Conservation (phyloP, 2,888 invertebrate species). For the Philaethria dido region DNA sequence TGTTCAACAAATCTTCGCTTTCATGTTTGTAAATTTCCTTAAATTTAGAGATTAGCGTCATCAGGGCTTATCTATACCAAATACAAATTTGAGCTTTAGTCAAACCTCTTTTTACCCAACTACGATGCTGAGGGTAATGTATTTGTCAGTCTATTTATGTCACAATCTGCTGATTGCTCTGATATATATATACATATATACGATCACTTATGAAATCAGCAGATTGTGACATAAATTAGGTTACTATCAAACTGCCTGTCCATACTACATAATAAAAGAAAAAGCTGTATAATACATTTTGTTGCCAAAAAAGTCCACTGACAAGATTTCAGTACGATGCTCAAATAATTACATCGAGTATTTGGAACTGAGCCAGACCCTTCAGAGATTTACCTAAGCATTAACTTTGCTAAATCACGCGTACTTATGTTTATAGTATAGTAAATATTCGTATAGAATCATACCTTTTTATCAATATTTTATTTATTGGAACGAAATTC, state of each 20-base stretch:
- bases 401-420: constrained; percentile 15
- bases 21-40: too few relatives aligned
- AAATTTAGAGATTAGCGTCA: too few relatives aligned
- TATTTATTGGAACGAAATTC: too few relatives aligned
- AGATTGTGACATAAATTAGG: constrained; percentile 13
- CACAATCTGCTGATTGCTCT: constrained; percentile 2
- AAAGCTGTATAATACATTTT: constrained; percentile 16
- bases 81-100: too few relatives aligned
- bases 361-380: constrained; percentile 24
- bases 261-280: constrained; percentile 11
- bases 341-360: constrained; percentile 28
- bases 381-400: constrained; percentile 21
- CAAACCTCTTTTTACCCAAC: too few relatives aligned
- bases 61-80: too few relatives aligned
- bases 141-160: too few relatives aligned
- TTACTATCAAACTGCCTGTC: constrained; percentile 6
- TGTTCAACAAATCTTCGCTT: too few relatives aligned
- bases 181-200: too few relatives aligned
- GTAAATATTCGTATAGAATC: neutral
- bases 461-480: neutral
- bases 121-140: too few relatives aligned
- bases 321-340: constrained; percentile 22
- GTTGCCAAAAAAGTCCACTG: constrained; percentile 25
- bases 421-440: neutral
- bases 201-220: neutral